Conservation (phyloP, 1,140 invertebrate species). For the Zaprionus ghesquierei region DNA sequence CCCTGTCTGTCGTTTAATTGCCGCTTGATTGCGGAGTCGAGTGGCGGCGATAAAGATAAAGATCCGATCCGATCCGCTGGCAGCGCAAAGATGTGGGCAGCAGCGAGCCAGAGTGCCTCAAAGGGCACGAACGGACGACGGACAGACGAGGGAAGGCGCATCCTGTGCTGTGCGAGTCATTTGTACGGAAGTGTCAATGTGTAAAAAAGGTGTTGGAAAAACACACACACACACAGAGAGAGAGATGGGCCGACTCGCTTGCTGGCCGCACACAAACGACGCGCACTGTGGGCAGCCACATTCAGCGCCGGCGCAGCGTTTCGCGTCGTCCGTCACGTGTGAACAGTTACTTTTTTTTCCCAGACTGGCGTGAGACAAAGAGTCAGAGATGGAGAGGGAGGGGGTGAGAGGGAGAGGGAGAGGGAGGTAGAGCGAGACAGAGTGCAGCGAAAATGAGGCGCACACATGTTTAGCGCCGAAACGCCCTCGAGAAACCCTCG, state of each 20-base stretch:
- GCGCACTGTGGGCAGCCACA: conserved; percentile 22
- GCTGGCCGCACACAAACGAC: conserved; percentile 31
- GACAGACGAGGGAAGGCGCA: conserved; percentile 8
- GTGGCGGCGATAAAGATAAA: conserved; percentile 42
- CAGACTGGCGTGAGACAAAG: conserved; percentile 6
- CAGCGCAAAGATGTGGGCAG: conserved; percentile 39
- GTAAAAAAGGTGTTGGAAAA: conserved; percentile 76
- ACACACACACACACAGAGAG: conserved; percentile 39
- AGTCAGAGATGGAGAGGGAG: neutral
- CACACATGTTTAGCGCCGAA: conserved; percentile 79
- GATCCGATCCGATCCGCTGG: conserved; percentile 20
- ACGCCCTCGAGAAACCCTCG: conserved; percentile 54
- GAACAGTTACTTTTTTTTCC: conserved; percentile 57
- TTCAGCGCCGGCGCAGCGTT: conserved; percentile 47
- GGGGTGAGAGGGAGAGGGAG: neutral
- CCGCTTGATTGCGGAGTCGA: conserved; percentile 69
- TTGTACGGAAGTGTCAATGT: conserved; percentile 73
- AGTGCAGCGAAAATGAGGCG: conserved; percentile 47
- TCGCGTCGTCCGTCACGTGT: conserved; percentile 55
- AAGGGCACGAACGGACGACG: neutral
- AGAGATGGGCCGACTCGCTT: neutral
- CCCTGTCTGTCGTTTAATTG: conserved; percentile 60
- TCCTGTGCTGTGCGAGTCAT: conserved; percentile 41
- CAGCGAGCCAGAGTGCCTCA: neutral
- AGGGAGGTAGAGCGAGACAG: too few species aligned